Evolutionary conservation across 1,140 invertebrate genomes (phyloP), one percentile per base, ranked within the genome.

Genomic region (Brachionus manjavacas): DNA sequence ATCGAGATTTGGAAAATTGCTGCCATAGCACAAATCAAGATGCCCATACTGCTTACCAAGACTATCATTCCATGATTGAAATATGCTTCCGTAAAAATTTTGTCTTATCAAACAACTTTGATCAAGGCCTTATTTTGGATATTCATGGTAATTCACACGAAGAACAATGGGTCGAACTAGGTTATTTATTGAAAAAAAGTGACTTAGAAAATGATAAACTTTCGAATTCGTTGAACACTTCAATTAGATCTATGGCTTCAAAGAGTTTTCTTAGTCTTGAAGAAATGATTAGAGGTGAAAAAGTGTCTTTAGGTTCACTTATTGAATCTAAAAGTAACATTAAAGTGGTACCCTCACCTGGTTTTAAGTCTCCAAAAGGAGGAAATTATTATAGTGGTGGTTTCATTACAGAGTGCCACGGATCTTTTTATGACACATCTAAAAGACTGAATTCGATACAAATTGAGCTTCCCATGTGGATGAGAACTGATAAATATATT

Each of bases 141-240:
- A 84, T 85, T n/a, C 85, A 85, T 60, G 85, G 85, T 6, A 83
- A 85, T n/a, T 60, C 79, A 23, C 85, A 85, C 55, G 23, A 16
- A 14, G 80, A 83, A 14, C 52, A 85, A 41, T 85, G 78, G 85
- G 25, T 78, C 9, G 85, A 85, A 80, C 35, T 85, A 14, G 85
- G 85, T 12, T 85, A 85, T 72, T 35, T 76, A 12, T 41, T 85
- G 2, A 72, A 25, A 39, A 68, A 14, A 20, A 3, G 20, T 14
- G 60, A 60, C 14, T 72, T 85, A 11, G 76, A 85, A 70, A 52
- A 28, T 4, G 35, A 70, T 12, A 28, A 28, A 20, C 31, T 85
- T 14, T 25, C 28, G 7, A 16, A 70, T 23, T 46, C 64, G 8
- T 25, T 78, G 14, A 55, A 55, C 9, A 41, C 31, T 41, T 81